Base-by-base conservation (phyloP, 2,113 vertebrate species). In the Mastomys coucha region DNA sequence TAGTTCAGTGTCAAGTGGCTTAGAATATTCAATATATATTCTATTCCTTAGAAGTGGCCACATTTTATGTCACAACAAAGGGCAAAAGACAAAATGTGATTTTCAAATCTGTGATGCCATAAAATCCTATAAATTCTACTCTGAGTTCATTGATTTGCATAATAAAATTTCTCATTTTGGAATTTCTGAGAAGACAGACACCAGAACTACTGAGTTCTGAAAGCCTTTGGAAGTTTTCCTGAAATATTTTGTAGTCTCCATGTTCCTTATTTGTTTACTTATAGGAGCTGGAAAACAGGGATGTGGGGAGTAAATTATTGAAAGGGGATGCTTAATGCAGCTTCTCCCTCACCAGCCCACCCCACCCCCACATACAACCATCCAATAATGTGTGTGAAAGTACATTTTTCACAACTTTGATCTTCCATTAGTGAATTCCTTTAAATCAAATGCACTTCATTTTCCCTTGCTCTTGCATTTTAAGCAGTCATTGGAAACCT, bases 401-500 rank as follows among this genome's bases (percentile, higher is more conserved):
- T 88, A 88, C 76, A 63, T 91, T 88, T 87, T 80, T 80, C 84
- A 91, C 67, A 88, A 85, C 91, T 98, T 97, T 97, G 92, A 91
- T 92, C 86, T 92, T 97, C 92, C 85, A 89, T 97, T 97, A 97
- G 63, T 88, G 82, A 97, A 95, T 96, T 92, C 72, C 85, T 95
- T 92, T 77, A 92, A 89, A 91, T 96, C 70, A 97, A 93, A 96
- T 77, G 92, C 80, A 86, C 45, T 94, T 95, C n/a, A 81, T 93
- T 81, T 87, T 1, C 33, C 39, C 56, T 85, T 45, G 20, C 28
- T 33, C 89, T 91, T 8, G 7, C 91, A 89, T 89, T 94, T 91
- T 88, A 91, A 95, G 93, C 20, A 82, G 85, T 58, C 89, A 89
- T 87, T 96, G 94, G 87, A 96, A 96, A 97, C 90, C 91, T 89